A percentile compares a stretch with the other conserved stretches of the same genome.
Evolutionary conservation across 2,888 invertebrate genomes (phyloP).

Genomic region (Hirtodrosophila duncani): DNA sequence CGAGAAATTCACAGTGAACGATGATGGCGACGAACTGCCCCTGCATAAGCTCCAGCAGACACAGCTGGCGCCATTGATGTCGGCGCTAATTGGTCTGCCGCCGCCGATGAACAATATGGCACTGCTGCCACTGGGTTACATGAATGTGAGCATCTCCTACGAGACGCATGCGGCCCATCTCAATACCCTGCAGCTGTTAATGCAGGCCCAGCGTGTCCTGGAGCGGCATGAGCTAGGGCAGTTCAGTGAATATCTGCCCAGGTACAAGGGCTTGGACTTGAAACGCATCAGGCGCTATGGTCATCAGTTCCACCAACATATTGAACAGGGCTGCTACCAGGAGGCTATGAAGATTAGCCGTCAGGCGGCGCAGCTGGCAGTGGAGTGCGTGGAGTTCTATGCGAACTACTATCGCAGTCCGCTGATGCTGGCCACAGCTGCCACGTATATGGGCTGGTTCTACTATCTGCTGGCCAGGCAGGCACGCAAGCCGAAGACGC

Average conservation of each 20-base stretch:
- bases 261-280: slow-evolving; percentile 37
- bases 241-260: slow-evolving; percentile 53
- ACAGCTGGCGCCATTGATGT: slow-evolving; percentile 93
- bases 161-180: slow-evolving; percentile 83
- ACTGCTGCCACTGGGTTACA: slow-evolving; percentile 57
- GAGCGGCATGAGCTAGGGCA: slow-evolving; percentile 55
- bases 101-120: slow-evolving; percentile 89
- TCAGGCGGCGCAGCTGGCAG: slow-evolving; percentile 82
- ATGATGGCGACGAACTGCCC: slow-evolving; percentile 52
- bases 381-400: slow-evolving; percentile 88
- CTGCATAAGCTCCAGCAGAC: slow-evolving; percentile 89
- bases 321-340: slow-evolving; percentile 8
- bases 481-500: slow-evolving; percentile 22
- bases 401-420: slow-evolving; percentile 89
- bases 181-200: slow-evolving; percentile 87
- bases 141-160: slow-evolving; percentile 63
- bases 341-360: slow-evolving; percentile 79
- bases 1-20: slow-evolving; percentile 23
- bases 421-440: slow-evolving; percentile 82
- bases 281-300: slow-evolving; percentile 28
- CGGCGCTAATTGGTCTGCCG: slow-evolving; percentile 89
- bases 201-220: slow-evolving; percentile 79
- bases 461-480: slow-evolving; percentile 78
- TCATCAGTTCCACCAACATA: slow-evolving; percentile 6
- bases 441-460: slow-evolving; percentile 87